A percentile compares a stretch with the other conserved stretches of the same genome.
Conservation (phyloP, 2,113 vertebrate genomes). For the Oxyura jamaicensis region DNA sequence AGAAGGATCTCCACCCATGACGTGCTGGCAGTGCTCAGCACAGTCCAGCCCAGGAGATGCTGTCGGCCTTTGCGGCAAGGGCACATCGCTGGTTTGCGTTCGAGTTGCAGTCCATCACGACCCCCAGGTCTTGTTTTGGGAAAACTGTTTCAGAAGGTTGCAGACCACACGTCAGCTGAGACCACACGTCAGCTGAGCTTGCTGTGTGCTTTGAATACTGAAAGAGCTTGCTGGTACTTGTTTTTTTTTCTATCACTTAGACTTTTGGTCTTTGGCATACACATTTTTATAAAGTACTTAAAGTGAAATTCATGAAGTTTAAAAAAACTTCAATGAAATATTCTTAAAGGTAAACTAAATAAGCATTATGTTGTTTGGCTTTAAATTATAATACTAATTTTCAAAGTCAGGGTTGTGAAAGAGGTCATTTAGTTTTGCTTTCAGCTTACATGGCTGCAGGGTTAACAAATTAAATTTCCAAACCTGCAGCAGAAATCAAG, state of each 20-base stretch:
- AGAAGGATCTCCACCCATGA: neutral
- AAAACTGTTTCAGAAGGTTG: neutral
- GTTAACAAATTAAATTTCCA: neutral
- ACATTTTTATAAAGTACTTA: too few species aligned
- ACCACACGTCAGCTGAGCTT: neutral
- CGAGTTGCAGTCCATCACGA: neutral
- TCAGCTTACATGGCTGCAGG: neutral
- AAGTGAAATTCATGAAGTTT: neutral
- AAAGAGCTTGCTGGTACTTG: neutral
- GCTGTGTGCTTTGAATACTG: neutral
- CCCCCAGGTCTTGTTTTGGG: neutral
- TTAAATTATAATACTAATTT: neutral
- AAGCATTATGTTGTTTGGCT: neutral
- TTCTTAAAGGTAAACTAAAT: neutral
- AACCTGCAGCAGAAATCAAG: neutral
- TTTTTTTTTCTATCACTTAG: neutral
- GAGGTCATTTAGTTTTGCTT: neutral
- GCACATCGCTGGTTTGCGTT: accelerated
- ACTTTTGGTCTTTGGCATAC: neutral
- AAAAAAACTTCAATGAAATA: neutral
- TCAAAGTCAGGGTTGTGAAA: neutral
- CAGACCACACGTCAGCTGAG: neutral
- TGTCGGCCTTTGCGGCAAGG: neutral
- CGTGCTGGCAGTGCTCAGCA: neutral
- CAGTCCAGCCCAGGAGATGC: neutral